Evolutionary conservation across 2,113 vertebrate genomes (phyloP), one percentile per base, ranked within the genome.

Genomic region (Sander vitreus): DNA sequence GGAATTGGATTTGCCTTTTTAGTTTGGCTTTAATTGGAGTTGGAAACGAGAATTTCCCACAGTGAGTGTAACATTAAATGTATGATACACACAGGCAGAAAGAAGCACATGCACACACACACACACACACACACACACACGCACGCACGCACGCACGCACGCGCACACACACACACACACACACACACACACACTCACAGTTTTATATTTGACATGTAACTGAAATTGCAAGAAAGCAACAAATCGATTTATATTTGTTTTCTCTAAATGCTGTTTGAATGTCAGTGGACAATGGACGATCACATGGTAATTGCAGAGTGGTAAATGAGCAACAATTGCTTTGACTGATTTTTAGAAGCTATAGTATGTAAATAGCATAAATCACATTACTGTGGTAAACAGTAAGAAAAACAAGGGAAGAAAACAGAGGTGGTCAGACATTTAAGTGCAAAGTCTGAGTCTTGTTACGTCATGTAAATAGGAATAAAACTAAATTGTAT

Each of bases 261-360:
- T 43, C 36, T 43, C 18, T 25, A 71, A 59, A 78, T 64, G 16
- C 6, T 45, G 9, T 85, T 25, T 45, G 15, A 59, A 54, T 72
- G 73, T n/a, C 47, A 74, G 23, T 66, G 48, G 59, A 71, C 19
- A 78, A 14, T 16, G 6, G 50, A 58, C 27, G 27, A 19, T 18
- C 39, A 72, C 13, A 54, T 51, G 64, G 12, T 71, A 45, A 81
- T 39, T 58, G 21, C 51, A 67, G 53, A 33, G 65, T 51, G 57
- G 64, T 19, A 80, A 69, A 81, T 51, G 68, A 83, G 83, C 84
- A 91, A 92, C 84, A 90, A 89, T 76, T 87, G 85, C 69, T 85
- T 80, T 27, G n/a, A 51, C n/a, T 58, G 19, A 63, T 65, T 86
- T 47, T 50, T 23, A 33, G 19, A 70, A 67, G 39, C 55, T 65